Base-by-base conservation (phyloP, 2,113 vertebrate species). In the Chauna torquata region DNA sequence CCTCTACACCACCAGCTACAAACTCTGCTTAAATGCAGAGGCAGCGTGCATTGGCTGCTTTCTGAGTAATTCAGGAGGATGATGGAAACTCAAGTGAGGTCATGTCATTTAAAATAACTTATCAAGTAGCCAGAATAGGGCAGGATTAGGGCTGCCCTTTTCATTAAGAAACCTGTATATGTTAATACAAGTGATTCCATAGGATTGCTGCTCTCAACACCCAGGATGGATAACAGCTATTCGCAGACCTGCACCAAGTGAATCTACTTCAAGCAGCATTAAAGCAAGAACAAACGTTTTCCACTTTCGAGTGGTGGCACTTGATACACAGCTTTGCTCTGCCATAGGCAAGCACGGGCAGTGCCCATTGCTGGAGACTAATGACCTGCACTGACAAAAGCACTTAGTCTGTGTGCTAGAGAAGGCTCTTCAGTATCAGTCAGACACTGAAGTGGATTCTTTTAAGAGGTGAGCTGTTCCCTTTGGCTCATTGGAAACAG, bases 351-450 rank as follows among this genome's bases (percentile, higher is more conserved):
- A 52, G n/a, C 24, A 16, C 15, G 17, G 17, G 22, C 40, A 22
- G 42, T 2, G 2, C 38, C 69, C 66, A 52, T 87, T 25, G 42
- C 14, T 27, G 27, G 49, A 79, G 20, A 10, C 5, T 38, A 47
- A 47, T 44, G 65, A 8, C 42, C 81, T 12, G 1, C 52, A 3
- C 12, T 16, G 16, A 86, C 57, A 70, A 12, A 57, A 85, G 17
- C 13, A 1, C 40, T 52, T n/a, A 4, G 4, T 4, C 18, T 54
- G 16, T 2, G 0, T n/a, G 27, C 55, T 57, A 14, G 4, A 70
- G 30, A 57, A 42, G 5, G 27, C 44, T 88, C 28, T 81, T 71
- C 62, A 50, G 24, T 28, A 32, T 52, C 25, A 47, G 32, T 61
- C 7, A 44, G 44, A 14, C 16, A 38, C 68, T 45, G 11, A 75